phyloP scores from a whole-genome alignment of 2,888 invertebrate species.

The Platerodrilus igneus region DNA sequence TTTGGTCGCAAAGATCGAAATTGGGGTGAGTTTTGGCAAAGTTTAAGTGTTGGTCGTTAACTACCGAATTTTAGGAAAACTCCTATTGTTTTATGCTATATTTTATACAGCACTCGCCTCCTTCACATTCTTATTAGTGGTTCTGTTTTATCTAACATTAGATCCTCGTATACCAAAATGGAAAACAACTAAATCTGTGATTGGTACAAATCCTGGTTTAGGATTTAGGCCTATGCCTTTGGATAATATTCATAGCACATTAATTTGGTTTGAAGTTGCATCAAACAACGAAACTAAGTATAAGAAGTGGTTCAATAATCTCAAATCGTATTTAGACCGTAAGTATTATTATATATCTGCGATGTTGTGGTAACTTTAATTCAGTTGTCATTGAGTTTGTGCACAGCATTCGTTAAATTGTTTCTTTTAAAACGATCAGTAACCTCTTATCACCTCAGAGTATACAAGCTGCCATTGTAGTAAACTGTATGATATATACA shows the following conservation, averaged over 20 bases:
- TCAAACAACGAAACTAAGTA: conserved; percentile 70
- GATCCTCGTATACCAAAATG: conserved; percentile 87
- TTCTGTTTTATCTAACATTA: conserved; percentile 87
- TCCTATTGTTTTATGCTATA: conserved; percentile 88
- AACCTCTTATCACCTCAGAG: no score
- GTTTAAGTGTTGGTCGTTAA: no score
- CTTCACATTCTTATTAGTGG: conserved; percentile 89
- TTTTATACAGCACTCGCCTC: conserved; percentile 90
- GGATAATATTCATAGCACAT: conserved; percentile 84
- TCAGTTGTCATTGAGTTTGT: no score
- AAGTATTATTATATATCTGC: no score
- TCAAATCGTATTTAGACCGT: conserved; percentile 71
- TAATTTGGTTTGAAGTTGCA: conserved; percentile 90
- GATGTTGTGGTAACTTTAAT: no score
- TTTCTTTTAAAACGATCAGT: no score
- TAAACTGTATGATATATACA: no score
- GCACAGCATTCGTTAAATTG: no score
- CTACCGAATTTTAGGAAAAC: conserved; percentile 86
- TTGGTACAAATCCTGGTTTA: conserved; percentile 93
- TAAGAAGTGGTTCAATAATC: conserved; percentile 70
- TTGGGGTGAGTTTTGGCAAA: no score
- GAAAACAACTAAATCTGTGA: conserved; percentile 78
- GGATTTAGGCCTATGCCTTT: conserved; percentile 93
- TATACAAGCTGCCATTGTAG: no score
- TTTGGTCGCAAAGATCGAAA: no score